Conservation (phyloP, 2,888 invertebrate species). For the Lithophane socia region DNA sequence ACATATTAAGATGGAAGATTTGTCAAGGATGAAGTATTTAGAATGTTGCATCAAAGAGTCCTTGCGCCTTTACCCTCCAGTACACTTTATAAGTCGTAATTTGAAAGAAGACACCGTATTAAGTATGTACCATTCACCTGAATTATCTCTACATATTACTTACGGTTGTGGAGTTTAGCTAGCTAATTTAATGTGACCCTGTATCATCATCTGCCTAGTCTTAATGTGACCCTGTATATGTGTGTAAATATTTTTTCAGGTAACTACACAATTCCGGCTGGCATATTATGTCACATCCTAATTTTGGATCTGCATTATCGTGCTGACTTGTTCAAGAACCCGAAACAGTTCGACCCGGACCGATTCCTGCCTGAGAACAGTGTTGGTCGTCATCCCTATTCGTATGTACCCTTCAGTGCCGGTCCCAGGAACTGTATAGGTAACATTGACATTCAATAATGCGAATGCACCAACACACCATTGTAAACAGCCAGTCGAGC, state of each 20-base stretch:
- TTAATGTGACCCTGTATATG: neutral
- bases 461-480: too few relatives aligned
- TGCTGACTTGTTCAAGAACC: constrained; percentile 91
- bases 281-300: constrained; percentile 87
- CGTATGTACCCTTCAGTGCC: constrained; percentile 92
- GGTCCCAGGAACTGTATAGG: constrained; percentile 92
- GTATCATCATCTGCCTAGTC: neutral
- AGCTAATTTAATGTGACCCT: too few relatives aligned
- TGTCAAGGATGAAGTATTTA: constrained; percentile 92
- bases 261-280: constrained; percentile 83
- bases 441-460: constrained; percentile 25
- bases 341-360: constrained; percentile 92
- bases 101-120: constrained; percentile 90
- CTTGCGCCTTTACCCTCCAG: constrained; percentile 92
- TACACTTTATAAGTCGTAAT: constrained; percentile 91
- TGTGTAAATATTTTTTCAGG: constrained; percentile 67
- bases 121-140: constrained; percentile 81
- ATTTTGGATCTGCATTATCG: constrained; percentile 92
- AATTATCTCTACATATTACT: neutral
- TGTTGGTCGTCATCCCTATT: constrained; percentile 90
- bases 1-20: constrained; percentile 90
- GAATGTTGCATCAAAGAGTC: constrained; percentile 93
- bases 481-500: too few relatives aligned
- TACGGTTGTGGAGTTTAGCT: neutral
- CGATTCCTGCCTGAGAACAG: constrained; percentile 91